Conservation (phyloP, 2,113 vertebrate genomes). For the Trinectes maculatus region DNA sequence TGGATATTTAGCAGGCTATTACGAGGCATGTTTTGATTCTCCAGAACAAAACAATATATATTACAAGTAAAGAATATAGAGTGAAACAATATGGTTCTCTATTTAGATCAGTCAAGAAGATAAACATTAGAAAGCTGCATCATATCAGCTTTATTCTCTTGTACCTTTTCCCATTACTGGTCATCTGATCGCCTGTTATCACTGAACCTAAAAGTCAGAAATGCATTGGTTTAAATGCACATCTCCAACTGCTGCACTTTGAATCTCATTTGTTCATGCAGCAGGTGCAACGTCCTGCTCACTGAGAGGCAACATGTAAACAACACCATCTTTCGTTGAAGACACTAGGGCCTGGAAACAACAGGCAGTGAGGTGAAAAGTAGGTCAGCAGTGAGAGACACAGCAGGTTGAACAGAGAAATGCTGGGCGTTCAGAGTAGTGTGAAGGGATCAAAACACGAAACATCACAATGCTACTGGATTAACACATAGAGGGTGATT, state of each 20-base stretch:
- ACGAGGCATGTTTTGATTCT: too few species aligned
- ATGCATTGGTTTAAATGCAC: too few species aligned
- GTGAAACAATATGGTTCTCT: too few species aligned
- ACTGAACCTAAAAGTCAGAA: too few species aligned
- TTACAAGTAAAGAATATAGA: too few species aligned
- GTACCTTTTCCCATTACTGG: too few species aligned
- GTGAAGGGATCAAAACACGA: conserved; percentile 2
- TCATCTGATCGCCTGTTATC: too few species aligned
- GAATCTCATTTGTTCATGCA: conserved; percentile 56
- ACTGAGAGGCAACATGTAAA: conserved; percentile 31
- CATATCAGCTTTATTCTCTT: too few species aligned
- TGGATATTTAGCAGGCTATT: too few species aligned
- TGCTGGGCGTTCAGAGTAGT: conserved; percentile 16
- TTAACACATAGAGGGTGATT: conserved; percentile 57
- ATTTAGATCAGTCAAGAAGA: too few species aligned
- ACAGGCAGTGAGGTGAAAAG: not conserved
- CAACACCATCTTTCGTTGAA: conserved; percentile 57
- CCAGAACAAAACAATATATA: too few species aligned
- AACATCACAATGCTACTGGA: conserved; percentile 63
- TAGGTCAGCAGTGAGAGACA: conserved; percentile 47
- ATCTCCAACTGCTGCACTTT: conserved; percentile 36
- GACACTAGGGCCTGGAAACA: conserved; percentile 16
- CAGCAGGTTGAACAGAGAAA: conserved; percentile 33
- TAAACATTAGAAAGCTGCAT: too few species aligned
- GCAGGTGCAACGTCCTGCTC: conserved; percentile 13